These are phyloP conservation scores for Drosophila nr. fundita DNA, from an alignment of 2,888 invertebrate genomes.

Conservation along the genomic window DNA sequence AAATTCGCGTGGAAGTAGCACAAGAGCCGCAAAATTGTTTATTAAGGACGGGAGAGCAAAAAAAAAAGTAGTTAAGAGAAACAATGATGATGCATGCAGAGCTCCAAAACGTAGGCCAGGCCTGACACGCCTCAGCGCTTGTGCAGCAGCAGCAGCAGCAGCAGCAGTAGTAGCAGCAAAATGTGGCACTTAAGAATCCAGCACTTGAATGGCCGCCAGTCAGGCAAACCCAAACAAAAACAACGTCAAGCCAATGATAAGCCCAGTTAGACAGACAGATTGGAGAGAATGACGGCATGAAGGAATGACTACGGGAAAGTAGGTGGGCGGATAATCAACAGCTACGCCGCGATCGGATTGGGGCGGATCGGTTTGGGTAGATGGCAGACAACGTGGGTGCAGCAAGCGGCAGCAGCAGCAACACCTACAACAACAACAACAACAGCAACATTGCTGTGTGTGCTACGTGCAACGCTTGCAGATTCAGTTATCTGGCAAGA, in stretches of 20 bases:
- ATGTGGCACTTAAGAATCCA: constrained; percentile 59
- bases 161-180: constrained; percentile 24
- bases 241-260: constrained; percentile 51
- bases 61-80: constrained; percentile 24
- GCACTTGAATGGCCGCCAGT: constrained; percentile 60
- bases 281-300: constrained; percentile 15
- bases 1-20: constrained; percentile 62
- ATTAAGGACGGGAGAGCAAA: constrained; percentile 42
- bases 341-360: constrained; percentile 9
- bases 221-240: constrained; percentile 43
- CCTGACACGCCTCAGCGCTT: constrained; percentile 66
- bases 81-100: constrained; percentile 51
- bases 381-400: constrained; percentile 58
- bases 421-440: not conserved
- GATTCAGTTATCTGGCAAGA: constrained; percentile 39
- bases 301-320: constrained; percentile 51
- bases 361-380: constrained; percentile 10
- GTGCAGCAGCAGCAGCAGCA: constrained; percentile 33
- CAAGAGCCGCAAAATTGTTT: constrained; percentile 49
- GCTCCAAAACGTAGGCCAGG: constrained; percentile 33
- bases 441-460: not conserved
- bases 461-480: constrained; percentile 59
- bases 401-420: constrained; percentile 7
- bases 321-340: constrained; percentile 69
- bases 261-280: constrained; percentile 52